Percentiles rank a stretch among this genome's conserved stretches.
Evolutionary conservation across 2,113 vertebrate species (phyloP).

Genomic region (Anser cygnoides): DNA sequence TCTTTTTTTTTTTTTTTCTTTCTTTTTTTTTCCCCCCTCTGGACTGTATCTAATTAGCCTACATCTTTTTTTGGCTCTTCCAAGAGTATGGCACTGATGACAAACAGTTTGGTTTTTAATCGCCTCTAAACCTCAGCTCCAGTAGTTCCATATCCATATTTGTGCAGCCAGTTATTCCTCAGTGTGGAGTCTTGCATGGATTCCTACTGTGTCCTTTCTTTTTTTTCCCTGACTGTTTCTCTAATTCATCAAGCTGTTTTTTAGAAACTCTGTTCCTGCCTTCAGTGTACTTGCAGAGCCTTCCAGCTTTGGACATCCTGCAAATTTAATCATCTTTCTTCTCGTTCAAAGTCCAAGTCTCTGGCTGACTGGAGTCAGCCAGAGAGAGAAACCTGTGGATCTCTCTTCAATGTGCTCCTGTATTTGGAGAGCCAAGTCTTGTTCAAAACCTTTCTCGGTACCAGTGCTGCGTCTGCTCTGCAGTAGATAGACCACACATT

Average conservation of each 20-base stretch:
- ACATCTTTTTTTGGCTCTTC: neutral
- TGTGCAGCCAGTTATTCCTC: slow-evolving; percentile 38
- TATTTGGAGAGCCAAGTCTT: neutral
- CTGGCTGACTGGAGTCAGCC: neutral
- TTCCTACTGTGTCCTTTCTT: slow-evolving; percentile 9
- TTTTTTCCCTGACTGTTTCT: neutral
- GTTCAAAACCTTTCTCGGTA: neutral
- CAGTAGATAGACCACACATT: slow-evolving; percentile 46
- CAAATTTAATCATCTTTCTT: neutral
- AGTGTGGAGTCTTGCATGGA: neutral
- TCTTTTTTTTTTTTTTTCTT: neutral
- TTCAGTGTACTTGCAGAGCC: neutral
- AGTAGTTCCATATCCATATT: slow-evolving; percentile 31
- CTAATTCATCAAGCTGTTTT: neutral
- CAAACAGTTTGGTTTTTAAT: slow-evolving; percentile 33
- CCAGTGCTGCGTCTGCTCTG: slow-evolving; percentile 7
- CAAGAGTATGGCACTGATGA: neutral
- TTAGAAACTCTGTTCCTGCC: neutral
- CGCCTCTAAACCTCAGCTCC: neutral
- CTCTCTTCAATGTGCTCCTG: neutral
- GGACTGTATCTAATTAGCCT: slow-evolving; percentile 7
- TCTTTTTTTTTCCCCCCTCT: neutral
- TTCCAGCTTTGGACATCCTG: neutral
- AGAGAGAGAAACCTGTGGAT: neutral
- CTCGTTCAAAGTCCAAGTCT: neutral